These are phyloP conservation scores for Herminia tarsipennalis DNA, from an alignment of 2,888 invertebrate genomes.

Conservation along the genomic window DNA sequence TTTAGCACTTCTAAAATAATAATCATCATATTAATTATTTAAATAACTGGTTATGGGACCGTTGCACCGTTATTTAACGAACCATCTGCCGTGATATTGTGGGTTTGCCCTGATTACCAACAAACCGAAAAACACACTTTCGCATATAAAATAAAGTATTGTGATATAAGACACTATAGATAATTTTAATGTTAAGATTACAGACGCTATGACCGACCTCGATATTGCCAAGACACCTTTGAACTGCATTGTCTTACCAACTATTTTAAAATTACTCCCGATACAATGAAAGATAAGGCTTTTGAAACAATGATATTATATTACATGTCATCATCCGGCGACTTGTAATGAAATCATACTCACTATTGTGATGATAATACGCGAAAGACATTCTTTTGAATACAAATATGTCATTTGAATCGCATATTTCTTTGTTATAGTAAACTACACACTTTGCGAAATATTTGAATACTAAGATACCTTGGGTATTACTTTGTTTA, in stretches of 20 bases:
- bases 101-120: too few relatives aligned
- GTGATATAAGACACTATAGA: too few relatives aligned
- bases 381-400: constrained; percentile 39
- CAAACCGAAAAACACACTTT: too few relatives aligned
- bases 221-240: constrained; percentile 2
- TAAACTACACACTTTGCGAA: constrained; percentile 32
- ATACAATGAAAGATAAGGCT: constrained; percentile 31
- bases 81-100: too few relatives aligned
- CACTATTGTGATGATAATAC: constrained; percentile 36
- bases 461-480: constrained; percentile 21
- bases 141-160: too few relatives aligned
- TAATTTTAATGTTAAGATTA: too few relatives aligned
- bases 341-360: constrained; percentile 35
- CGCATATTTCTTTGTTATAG: constrained; percentile 28
- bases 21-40: too few relatives aligned
- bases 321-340: constrained; percentile 21
- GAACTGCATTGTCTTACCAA: constrained; percentile 5
- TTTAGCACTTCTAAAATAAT: too few relatives aligned
- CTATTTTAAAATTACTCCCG: constrained; percentile 25
- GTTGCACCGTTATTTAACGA: too few relatives aligned
- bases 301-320: constrained; percentile 26
- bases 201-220: background rate
- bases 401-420: constrained; percentile 33
- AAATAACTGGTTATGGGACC: too few relatives aligned
- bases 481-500: constrained; percentile 18